Base-by-base conservation (phyloP, 2,797 vertebrate genomes). In the Enteromius paludinosus region DNA sequence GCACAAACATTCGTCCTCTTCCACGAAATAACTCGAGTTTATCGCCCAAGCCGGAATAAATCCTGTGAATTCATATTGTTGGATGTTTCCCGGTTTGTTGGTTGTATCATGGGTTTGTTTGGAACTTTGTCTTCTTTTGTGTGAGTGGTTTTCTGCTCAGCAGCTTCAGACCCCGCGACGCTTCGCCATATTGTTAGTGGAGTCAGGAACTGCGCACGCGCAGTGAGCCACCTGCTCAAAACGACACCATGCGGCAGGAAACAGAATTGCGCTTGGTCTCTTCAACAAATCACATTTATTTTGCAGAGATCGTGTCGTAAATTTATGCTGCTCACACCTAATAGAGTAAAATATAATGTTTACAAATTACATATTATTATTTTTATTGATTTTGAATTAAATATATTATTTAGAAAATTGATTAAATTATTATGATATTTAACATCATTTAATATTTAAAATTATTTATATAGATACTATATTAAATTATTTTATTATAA, bases 71-170 rank as follows among this genome's bases (percentile, higher is more conserved):
- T 64, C 83, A 88, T 86, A 17, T 7, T 38, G 35, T 28, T 11
- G 8, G 72, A 47, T 28, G 64, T 66, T 56, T 41, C 23, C 56
- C 73, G 28, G 62, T 28, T 23, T 49, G n/a, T 28, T 8, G 61
- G 45, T 17, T 23, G 43, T 66, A 62, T 56, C 77, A 56, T 43
- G 45, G 18, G 78, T 68, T 68, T 68, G 59, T 45, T 45, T 54
- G 20, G 79, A 87, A 90, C 89, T 86, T 89, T 90, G 86, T 87
- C 86, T 59, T 85, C 85, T 88, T 90, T 90, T 90, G 88, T 90
- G 85, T 90, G 86, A 88, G 85, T 87, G 87, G 83, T 84, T 88
- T 83, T 89, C 79, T 85, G 80, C 77, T 84, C 83, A 84, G 71
- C 66, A 73, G 70, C 85, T 76, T n/a, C 81, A 61, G 64, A 80